Base-by-base conservation (phyloP, 2,113 vertebrate genomes). In the Delphinus delphis region DNA sequence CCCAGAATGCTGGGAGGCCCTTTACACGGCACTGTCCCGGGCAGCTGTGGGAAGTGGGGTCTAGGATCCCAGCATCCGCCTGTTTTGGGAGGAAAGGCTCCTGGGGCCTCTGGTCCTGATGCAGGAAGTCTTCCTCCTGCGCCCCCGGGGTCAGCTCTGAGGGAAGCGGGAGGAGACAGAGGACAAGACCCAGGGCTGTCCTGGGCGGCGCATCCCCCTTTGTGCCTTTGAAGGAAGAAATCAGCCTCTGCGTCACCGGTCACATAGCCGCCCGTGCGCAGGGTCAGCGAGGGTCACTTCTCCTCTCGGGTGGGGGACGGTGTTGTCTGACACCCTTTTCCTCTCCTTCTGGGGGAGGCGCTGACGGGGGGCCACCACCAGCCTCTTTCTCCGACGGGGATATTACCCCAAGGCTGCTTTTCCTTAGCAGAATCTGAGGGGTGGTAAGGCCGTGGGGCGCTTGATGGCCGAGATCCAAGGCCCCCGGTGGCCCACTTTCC, bases 241-340 rank as follows among this genome's bases (percentile, higher is more conserved):
- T 20, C 17, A 20, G 44, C 20, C 9, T 20, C 15, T 50, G 44
- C 28, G 0, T 21, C 47, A 12, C 74, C 1, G 2, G 76, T 11
- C 20, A 13, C 47, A n/a, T 31, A 1, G 1, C 6, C 0, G 18
- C 20, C 76, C 10, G 1, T 55, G 47, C 8, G 31, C 1, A 0
- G 47, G 47, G 31, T n/a, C 47, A n/a, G 47, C 3, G 2, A 58
- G 50, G 50, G 33, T 13, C 50, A 5, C 33, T 6, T n/a, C 77
- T 20, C 74, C 33, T 15, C 33, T 17, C 10, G 8, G 50, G 74
- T 12, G 2, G 0, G 31, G 77, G 6, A 8, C 50, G 0, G 0
- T 0, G 3, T 18, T 0, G 5, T 53, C 47, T 33, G 47, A 23
- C 3, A 2, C n/a, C 33, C 18, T 12, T 13, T 11, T 20, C 50